Conservation (phyloP, 2,888 invertebrate genomes). For the Drosophila maculinotata region DNA sequence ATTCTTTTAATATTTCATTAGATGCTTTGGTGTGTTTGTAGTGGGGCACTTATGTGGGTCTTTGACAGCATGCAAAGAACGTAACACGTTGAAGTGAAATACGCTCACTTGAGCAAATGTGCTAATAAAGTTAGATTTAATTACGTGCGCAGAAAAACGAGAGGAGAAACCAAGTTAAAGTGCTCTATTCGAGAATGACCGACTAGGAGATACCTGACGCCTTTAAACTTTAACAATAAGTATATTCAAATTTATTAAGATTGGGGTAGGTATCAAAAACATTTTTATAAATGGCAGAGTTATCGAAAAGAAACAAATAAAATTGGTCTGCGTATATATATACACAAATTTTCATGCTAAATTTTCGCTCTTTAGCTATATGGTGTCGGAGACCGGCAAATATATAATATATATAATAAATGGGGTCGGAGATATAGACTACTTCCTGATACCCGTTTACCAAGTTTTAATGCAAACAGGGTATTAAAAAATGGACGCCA, state of each 20-base stretch:
- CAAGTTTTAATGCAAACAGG: neutral
- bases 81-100: constrained; percentile 17
- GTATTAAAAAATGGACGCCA: constrained; percentile 4
- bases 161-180: constrained; percentile 4
- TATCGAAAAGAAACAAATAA: too few species aligned
- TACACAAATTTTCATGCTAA: too few species aligned
- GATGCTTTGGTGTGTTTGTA: neutral
- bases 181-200: neutral
- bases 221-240: too few species aligned
- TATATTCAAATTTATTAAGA: too few species aligned
- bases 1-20: neutral
- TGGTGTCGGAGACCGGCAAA: too few species aligned
- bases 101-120: constrained; percentile 57
- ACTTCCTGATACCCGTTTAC: neutral
- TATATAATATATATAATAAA: too few species aligned
- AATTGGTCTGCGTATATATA: too few species aligned
- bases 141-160: constrained; percentile 62
- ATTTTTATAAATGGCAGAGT: too few species aligned
- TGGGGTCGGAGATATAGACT: too few species aligned
- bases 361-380: too few species aligned
- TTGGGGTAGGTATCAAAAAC: too few species aligned
- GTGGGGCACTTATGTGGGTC: neutral
- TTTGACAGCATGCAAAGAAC: constrained; percentile 39
- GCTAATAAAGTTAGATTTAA: constrained; percentile 78
- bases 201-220: neutral